Base-by-base conservation (phyloP, 1,140 invertebrate genomes). In the Lepidurus apus region DNA sequence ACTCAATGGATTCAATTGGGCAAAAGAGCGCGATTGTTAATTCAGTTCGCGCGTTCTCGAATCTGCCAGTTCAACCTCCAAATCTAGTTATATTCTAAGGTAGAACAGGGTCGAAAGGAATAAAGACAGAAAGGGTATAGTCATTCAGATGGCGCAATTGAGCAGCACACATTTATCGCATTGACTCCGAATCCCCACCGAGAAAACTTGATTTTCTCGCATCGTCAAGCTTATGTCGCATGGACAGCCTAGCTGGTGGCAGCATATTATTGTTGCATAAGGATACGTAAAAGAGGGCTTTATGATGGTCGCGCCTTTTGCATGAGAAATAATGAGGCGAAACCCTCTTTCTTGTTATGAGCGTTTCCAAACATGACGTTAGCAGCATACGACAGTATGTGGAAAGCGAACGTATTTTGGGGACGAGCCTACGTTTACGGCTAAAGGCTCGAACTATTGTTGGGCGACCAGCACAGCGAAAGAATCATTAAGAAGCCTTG, bases 401-500 rank as follows among this genome's bases (percentile, higher is more conserved):
- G 53, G 53, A 65, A 65, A 65, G 53, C 3, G 34, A 65, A n/a
- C 13, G 53, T 65, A 13, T 65, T 65, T 65, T 7, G 53, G 53
- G 21, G 34, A 34, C 34, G 34, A 34, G 34, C 34, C 8, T 9
- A n/a, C 21, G 21, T 65, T 65, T 65, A 65, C 53, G 53, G 8
- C n/a, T 65, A 21, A 21, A 65, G 17, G n/a, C 6, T 65, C 21
- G 53, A n/a, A 65, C 13, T 65, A 65, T 65, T 65, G 53, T 65
- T 65, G 21, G 53, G 6, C 53, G 53, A 65, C 53, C 53, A 65
- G 53, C 21, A 21, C 17, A 21, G 17, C 6, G 6, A 65, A 65
- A 17, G 53, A 65, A 65, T 8, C 53, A 65, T 65, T 65, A 65
- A 34, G 53, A 65, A 65, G 53, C 53, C 53, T 65, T 65, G 53